Evolutionary conservation across 2,113 vertebrate genomes (phyloP).

Genomic region (Tachycineta bicolor): DNA sequence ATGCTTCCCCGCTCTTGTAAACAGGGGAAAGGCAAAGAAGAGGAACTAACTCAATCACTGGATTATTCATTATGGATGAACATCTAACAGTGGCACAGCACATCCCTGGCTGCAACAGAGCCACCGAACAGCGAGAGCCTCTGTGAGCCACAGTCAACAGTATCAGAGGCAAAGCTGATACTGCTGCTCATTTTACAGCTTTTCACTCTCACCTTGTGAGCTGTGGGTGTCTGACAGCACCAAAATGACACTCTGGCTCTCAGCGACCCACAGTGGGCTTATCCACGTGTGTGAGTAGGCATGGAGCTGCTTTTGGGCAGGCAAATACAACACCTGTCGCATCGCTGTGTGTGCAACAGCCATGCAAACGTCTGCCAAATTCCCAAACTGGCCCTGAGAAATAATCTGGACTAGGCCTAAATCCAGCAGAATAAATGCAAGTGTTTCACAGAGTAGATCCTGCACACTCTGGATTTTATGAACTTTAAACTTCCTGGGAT

Average conservation of each 20-base stretch:
- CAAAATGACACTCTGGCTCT: neutral
- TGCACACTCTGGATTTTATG: neutral
- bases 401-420: neutral
- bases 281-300: neutral
- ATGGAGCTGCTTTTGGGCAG: neutral
- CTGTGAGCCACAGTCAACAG: neutral
- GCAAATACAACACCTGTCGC: neutral
- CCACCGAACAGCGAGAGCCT: neutral
- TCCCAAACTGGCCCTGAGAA: neutral
- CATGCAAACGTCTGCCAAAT: neutral
- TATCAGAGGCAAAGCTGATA: neutral
- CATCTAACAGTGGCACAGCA: neutral
- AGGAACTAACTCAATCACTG: constrained; percentile 50
- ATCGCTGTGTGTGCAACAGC: neutral
- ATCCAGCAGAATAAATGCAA: neutral
- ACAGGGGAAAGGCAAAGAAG: constrained; percentile 50
- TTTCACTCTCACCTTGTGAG: neutral
- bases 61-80: constrained; percentile 59
- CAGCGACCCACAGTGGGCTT: neutral
- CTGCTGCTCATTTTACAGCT: neutral
- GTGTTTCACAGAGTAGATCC: neutral
- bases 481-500: neutral
- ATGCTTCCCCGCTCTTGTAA: constrained; percentile 57
- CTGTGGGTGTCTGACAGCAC: neutral
- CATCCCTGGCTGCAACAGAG: constrained; percentile 16